Evolutionary conservation across 2,113 vertebrate genomes (phyloP).

Genomic region (Hippocampus comes): DNA sequence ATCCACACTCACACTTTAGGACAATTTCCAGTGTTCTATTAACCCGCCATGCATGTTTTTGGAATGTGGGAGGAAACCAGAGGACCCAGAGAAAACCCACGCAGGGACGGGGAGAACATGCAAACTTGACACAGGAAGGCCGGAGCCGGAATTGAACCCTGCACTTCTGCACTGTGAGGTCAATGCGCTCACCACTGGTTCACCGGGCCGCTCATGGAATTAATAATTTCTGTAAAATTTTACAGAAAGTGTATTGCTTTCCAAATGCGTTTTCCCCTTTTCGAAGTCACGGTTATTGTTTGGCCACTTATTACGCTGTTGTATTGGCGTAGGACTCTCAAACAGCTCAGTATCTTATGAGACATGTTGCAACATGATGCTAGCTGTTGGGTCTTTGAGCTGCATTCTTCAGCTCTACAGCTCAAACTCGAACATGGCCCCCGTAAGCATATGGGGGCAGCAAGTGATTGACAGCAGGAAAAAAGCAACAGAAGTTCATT

Average conservation of each 20-base stretch:
- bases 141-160: too few relatives aligned
- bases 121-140: too few relatives aligned
- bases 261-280: slow-evolving; percentile 6
- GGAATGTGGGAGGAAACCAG: too few relatives aligned
- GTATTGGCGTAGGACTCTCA: background rate
- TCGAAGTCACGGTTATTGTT: slow-evolving; percentile 7
- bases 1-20: too few relatives aligned
- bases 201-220: background rate
- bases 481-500: background rate
- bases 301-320: background rate
- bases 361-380: slow-evolving; percentile 29
- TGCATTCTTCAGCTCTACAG: slow-evolving; percentile 18
- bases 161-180: too few relatives aligned
- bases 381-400: background rate
- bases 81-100: too few relatives aligned
- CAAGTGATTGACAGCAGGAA: slow-evolving; percentile 11
- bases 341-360: slow-evolving; percentile 3
- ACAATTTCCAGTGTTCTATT: too few relatives aligned
- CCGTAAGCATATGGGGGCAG: background rate
- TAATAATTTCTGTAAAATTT: background rate
- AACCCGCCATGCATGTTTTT: too few relatives aligned
- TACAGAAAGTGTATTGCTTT: background rate
- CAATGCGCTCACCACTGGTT: too few relatives aligned
- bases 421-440: slow-evolving; percentile 4
- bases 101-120: too few relatives aligned